phyloP scores from a whole-genome alignment of 2,888 invertebrate genomes.

The Yponomeuta evonymella region DNA sequence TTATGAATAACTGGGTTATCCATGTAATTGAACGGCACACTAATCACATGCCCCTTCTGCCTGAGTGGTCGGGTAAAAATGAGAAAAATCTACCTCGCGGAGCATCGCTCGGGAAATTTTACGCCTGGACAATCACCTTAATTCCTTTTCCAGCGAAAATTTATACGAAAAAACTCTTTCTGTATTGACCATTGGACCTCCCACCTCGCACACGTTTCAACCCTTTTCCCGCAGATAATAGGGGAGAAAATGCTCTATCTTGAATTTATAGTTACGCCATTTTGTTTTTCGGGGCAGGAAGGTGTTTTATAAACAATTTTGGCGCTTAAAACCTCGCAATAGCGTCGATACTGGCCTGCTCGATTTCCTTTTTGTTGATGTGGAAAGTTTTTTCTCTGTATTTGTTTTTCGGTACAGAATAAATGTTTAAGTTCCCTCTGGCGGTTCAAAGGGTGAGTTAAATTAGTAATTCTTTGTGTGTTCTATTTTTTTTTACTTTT shows the following conservation, averaged over 20 bases:
- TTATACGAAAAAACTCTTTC: constrained; percentile 6
- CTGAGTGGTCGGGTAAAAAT: too few species aligned
- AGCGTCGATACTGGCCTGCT: neutral
- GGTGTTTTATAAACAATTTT: neutral
- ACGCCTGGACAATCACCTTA: neutral
- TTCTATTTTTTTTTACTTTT: neutral
- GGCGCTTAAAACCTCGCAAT: neutral
- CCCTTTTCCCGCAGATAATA: neutral
- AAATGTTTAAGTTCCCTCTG: neutral
- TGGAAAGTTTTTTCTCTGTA: constrained; percentile 7
- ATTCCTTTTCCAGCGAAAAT: constrained; percentile 10
- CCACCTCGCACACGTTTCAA: neutral
- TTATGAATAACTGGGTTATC: too few species aligned
- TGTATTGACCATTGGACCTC: constrained; percentile 11
- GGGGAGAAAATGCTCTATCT: neutral
- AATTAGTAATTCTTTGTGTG: constrained; percentile 3
- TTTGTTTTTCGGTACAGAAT: constrained; percentile 12
- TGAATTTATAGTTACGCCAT: neutral
- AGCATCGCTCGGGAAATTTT: constrained; percentile 12
- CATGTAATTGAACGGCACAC: too few species aligned
- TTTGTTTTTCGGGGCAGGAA: neutral
- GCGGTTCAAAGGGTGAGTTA: neutral
- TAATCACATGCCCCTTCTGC: too few species aligned
- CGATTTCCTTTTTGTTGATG: constrained; percentile 1
- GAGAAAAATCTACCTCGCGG: too few species aligned